Evolutionary conservation across 2,113 vertebrate species (phyloP), one percentile per base, ranked within the genome.

Genomic region (Crypturellus undulatus): DNA sequence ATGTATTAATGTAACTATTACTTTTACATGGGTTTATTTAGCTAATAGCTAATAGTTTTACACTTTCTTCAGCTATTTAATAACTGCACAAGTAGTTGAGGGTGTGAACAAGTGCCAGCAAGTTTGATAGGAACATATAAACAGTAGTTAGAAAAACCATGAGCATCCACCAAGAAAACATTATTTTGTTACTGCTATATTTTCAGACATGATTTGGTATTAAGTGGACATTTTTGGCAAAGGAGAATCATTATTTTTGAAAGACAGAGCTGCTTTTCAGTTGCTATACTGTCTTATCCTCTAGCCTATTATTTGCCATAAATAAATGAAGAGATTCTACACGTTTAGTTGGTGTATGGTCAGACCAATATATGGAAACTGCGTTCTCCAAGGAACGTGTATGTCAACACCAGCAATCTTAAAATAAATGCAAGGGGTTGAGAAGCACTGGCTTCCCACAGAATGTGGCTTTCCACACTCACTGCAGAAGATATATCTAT

Each of bases 1-100:
- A 97, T 97, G 95, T 97, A 98, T 98, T 98, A 98, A 98, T 97
- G 94, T 98, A 98, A 97, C 96, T 96, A 97, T 97, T 96, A 97
- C 96, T 95, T 97, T 97, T 97, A 97, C 96, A 92, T 56, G 92
- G 87, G 72, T 97, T 96, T 97, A 96, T 96, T 97, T 98, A 97
- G 84, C 87, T 97, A 96, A 95, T 94, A 97, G 92, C 93, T 98
- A 97, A 96, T 94, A 96, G 94, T 97, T 98, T 98, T 97, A 98
- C 90, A 97, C 88, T 96, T 98, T 97, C 91, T 85, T 87, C 85
- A 94, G 96, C 92, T 96, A 98, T 97, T 98, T 97, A 98, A 98
- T 96, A 96, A 94, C 92, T 90, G 92, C 87, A 93, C 69, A 90
- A 95, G 92, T 89, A 92, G 92, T 7, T 77, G 90, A 97, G 93